These are phyloP conservation scores for Tetragnatha montana DNA, from an alignment of 2,888 invertebrate genomes.

Conservation along the genomic window DNA sequence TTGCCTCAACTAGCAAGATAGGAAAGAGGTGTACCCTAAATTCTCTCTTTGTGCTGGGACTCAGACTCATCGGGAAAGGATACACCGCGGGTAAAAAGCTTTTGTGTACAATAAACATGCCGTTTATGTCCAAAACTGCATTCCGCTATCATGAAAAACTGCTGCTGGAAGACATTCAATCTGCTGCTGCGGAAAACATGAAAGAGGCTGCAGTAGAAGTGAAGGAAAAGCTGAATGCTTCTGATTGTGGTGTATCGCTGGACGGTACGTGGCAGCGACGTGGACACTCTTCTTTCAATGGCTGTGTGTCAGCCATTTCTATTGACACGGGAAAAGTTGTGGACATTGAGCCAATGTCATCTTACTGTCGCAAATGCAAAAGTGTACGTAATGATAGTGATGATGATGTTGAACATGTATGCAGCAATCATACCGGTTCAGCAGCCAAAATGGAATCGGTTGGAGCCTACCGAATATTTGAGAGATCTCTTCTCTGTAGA, in stretches of 20 bases:
- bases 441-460: not conserved
- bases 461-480: slow-evolving; percentile 11
- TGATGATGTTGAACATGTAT: not conserved
- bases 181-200: slow-evolving; percentile 17
- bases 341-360: slow-evolving; percentile 8
- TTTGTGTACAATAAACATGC: no score
- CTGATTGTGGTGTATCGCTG: not conserved
- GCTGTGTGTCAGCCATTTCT: slow-evolving; percentile 18
- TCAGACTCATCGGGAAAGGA: no score
- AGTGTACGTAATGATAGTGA: not conserved
- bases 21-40: no score
- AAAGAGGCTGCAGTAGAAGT: not conserved
- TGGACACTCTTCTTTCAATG: slow-evolving; percentile 8
- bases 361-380: not conserved
- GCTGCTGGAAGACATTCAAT: not conserved
- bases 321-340: slow-evolving; percentile 22
- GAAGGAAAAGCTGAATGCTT: not conserved
- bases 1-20: no score
- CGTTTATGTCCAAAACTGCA: not conserved
- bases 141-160: slow-evolving; percentile 12
- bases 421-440: slow-evolving; percentile 12
- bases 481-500: not conserved
- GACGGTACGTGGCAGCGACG: slow-evolving; percentile 9
- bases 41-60: no score
- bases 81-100: no score